A percentile compares a stretch with the other conserved stretches of the same genome.
Evolutionary conservation across 2,113 vertebrate species (phyloP).

Genomic region (Hypanus sabinus): DNA sequence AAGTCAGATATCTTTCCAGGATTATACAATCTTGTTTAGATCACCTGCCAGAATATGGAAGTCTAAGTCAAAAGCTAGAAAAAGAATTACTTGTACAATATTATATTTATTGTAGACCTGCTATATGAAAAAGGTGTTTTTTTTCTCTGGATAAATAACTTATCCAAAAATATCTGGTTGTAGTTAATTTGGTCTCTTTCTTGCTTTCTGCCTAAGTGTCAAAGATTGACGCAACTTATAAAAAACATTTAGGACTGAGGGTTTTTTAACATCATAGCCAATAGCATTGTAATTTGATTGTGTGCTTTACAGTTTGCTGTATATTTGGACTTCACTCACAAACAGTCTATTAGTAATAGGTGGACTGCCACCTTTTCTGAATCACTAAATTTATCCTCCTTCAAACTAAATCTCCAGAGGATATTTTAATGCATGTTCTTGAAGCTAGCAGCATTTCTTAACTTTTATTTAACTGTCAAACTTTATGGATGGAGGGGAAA

Average conservation of each 20-base stretch:
- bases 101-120: neutral
- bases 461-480: neutral
- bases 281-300: neutral
- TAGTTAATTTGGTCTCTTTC: neutral
- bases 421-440: neutral
- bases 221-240: neutral
- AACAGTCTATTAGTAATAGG: neutral
- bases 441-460: neutral
- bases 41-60: constrained; percentile 8
- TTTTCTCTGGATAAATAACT: too few species aligned
- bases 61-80: neutral
- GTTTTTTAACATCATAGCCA: neutral
- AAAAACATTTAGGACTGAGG: neutral
- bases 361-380: neutral
- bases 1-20: neutral
- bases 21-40: neutral
- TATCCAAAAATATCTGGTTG: neutral
- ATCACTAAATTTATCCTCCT: constrained; percentile 6
- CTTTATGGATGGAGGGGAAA: neutral
- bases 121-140: neutral
- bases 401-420: neutral
- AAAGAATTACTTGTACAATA: neutral
- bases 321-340: neutral
- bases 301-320: neutral
- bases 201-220: neutral